Percentiles rank a stretch among this genome's conserved stretches.
These are phyloP conservation scores for Drosophila sucinea DNA, from an alignment of 1,140 invertebrate genomes.

Conservation along the genomic window DNA sequence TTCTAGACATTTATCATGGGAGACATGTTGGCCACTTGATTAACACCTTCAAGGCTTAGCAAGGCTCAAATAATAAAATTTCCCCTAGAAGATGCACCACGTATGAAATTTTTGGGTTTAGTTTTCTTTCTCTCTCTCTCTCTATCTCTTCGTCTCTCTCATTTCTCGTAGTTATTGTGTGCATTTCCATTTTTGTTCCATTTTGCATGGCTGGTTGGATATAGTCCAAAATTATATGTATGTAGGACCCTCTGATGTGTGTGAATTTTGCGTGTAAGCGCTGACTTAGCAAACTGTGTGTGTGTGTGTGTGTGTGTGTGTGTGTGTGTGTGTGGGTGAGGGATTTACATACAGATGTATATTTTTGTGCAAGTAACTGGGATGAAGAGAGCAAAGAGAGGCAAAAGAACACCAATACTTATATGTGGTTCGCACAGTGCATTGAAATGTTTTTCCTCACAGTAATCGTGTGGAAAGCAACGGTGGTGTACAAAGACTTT, in stretches of 20 bases:
- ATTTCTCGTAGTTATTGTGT: slow-evolving; percentile 44
- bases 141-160: not conserved
- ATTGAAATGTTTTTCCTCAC: not conserved
- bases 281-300: slow-evolving; percentile 49
- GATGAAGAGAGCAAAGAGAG: not conserved
- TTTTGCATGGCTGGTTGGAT: slow-evolving; percentile 71
- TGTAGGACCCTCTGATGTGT: slow-evolving; percentile 26
- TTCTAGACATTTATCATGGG: slow-evolving; percentile 59
- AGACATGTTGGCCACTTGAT: slow-evolving; percentile 68
- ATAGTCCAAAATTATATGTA: slow-evolving; percentile 31
- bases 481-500: not conserved
- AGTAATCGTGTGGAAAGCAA: not conserved
- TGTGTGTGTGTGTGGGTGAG: slow-evolving; percentile 11
- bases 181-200: slow-evolving; percentile 64
- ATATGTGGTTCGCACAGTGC: not conserved
- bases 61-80: slow-evolving; percentile 54
- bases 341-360: slow-evolving; percentile 14
- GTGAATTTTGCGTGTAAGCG: slow-evolving; percentile 50
- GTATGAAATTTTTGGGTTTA: slow-evolving; percentile 2
- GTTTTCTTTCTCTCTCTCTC: not conserved
- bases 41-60: slow-evolving; percentile 59
- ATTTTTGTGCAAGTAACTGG: not conserved
- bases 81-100: slow-evolving; percentile 11
- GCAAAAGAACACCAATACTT: slow-evolving; percentile 8
- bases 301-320: slow-evolving; percentile 28